A percentile compares a stretch with the other conserved stretches of the same genome.
phyloP scores from a whole-genome alignment of 1,140 invertebrate species.

The Drosophila bocqueti region DNA sequence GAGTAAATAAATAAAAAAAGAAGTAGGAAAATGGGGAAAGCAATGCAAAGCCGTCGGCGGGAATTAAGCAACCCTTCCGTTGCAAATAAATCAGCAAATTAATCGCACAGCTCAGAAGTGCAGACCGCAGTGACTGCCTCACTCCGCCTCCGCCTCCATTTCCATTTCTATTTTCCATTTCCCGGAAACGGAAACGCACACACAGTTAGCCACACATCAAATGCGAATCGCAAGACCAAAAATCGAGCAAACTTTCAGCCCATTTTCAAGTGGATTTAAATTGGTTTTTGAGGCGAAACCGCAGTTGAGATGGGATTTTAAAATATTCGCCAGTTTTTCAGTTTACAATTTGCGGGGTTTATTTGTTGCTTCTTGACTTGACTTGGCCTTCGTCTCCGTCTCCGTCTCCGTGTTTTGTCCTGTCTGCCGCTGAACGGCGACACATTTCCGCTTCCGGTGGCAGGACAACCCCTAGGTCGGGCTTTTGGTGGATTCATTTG shows the following conservation, averaged over 20 bases:
- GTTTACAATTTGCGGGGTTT: constrained; percentile 10
- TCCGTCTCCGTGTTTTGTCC: constrained; percentile 11
- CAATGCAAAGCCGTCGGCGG: constrained; percentile 46
- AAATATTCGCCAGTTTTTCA: constrained; percentile 35
- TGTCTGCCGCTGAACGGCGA: constrained; percentile 68
- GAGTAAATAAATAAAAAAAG: constrained; percentile 61
- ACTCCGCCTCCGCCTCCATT: neutral
- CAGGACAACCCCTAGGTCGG: constrained; percentile 20
- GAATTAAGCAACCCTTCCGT: constrained; percentile 84
- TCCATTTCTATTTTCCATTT: constrained; percentile 6
- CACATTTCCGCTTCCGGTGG: constrained; percentile 79
- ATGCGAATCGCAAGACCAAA: constrained; percentile 12
- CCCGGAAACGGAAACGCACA: constrained; percentile 76
- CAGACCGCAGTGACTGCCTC: constrained; percentile 49
- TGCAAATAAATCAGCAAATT: constrained; percentile 81
- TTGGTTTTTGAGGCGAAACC: constrained; percentile 56
- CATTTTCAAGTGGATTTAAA: constrained; percentile 74
- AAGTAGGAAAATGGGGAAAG: neutral
- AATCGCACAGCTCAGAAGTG: constrained; percentile 52
- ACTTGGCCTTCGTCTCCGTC: neutral
- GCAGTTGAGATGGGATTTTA: constrained; percentile 63
- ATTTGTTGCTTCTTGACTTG: constrained; percentile 26
- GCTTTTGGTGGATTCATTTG: constrained; percentile 41
- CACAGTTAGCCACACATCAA: constrained; percentile 74
- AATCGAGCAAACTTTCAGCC: constrained; percentile 35